Base-by-base conservation (phyloP, 2,113 vertebrate genomes). In the Oostethus manadensis region DNA sequence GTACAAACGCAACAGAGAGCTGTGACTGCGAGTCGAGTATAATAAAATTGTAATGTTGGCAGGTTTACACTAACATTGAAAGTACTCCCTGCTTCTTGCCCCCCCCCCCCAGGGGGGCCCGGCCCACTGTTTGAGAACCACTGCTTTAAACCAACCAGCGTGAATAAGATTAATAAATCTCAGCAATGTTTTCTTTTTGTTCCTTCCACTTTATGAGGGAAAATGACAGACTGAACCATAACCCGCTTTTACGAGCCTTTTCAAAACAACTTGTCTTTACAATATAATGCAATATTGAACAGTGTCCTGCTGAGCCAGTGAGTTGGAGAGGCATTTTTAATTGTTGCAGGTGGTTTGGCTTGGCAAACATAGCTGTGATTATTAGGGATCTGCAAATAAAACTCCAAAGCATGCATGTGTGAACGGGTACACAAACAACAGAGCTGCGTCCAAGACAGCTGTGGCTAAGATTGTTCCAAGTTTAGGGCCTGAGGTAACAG, bases 281-380 rank as follows among this genome's bases (percentile, higher is more conserved):
- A 64, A 79, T 71, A 69, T 62, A 53, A 76, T 70, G 66, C 73
- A 59, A 57, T 73, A 73, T 79, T 82, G 64, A 86, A 78, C 73
- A 51, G 70, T 71, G 58, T 71, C 81, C 73, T 16, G 66, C 75
- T 66, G 82, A 69, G 85, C 71, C 72, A 65, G 68, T 74, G 68
- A 54, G 71, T 72, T 79, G 66, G 56, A 68, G 71, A 74, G 79
- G 73, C 74, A 53, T 64, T 71, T 87, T 82, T 86, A 82, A 87
- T 84, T 82, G 74, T 80, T 84, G 86, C 87, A 90, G 88, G 88
- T 88, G 86, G 71, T 80, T 70, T 73, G 75, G 69, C 80, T 82
- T 56, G 15, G 64, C 73, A 72, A 82, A 80, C 81, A 71, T 73
- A 74, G 71, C 81, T 83, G 80, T 66, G 73, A 77, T 72, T 73